phyloP scores from a whole-genome alignment of 1,140 invertebrate species.

The Bactericera cockerelli region DNA sequence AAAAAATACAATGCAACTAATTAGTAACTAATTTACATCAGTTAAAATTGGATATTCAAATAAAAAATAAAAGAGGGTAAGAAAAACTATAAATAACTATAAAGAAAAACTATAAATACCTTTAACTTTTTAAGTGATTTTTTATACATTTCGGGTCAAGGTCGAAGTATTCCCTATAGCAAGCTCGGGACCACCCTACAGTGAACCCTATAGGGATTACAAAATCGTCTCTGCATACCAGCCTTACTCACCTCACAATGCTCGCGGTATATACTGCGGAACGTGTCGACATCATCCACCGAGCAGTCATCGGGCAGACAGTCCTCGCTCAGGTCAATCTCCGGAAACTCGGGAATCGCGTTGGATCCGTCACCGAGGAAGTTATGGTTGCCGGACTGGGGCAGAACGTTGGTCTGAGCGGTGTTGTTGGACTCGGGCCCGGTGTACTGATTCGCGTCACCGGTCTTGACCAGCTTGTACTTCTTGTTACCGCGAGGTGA shows the following conservation, averaged over 20 bases:
- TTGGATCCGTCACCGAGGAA: constrained; percentile 32
- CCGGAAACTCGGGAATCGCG: constrained; percentile 67
- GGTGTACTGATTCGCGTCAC: constrained; percentile 13
- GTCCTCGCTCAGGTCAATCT: constrained; percentile 47
- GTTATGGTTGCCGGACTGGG: constrained; percentile 21
- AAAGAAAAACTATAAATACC: too few relatives aligned
- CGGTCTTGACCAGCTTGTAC: constrained; percentile 16
- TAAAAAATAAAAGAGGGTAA: too few relatives aligned
- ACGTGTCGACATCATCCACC: constrained; percentile 61
- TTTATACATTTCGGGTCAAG: too few relatives aligned
- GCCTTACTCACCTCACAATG: constrained; percentile 73
- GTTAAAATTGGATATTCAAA: too few relatives aligned
- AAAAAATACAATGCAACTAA: too few relatives aligned
- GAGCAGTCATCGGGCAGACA: constrained; percentile 58
- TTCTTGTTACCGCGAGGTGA: constrained; percentile 17
- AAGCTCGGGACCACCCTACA: too few relatives aligned
- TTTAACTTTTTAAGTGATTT: too few relatives aligned
- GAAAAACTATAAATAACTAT: too few relatives aligned
- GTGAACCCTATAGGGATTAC: too few relatives aligned
- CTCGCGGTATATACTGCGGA: constrained; percentile 68
- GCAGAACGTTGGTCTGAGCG: not conserved
- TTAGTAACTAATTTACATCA: too few relatives aligned
- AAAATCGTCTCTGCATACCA: too few relatives aligned
- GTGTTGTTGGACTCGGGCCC: constrained; percentile 8
- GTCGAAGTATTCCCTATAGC: too few relatives aligned